Evolutionary conservation across 2,797 vertebrate genomes (phyloP), one percentile per base, ranked within the genome.

Genomic region (Megaceryle alcyon): DNA sequence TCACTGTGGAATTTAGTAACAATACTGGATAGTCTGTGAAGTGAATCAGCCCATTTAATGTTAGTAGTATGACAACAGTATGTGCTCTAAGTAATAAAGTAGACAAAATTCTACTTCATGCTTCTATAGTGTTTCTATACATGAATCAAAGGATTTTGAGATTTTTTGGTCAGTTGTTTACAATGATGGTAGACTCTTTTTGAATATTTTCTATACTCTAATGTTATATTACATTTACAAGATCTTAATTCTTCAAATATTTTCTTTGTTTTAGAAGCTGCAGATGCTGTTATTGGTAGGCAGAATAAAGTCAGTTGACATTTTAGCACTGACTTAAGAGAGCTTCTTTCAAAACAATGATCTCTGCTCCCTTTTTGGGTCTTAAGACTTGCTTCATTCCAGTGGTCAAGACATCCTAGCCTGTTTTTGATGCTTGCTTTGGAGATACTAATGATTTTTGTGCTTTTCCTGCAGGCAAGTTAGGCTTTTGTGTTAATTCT

Each of bases 1-100:
- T 90, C 97, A 91, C 90, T 93, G 91, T 91, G 94, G 97, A 98
- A 97, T 97, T 97, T 95, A 96, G 90, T 86, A 96, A 95, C 94
- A 96, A 91, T 91, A 89, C 54, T 89, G 75, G 88, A 91, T 98
- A 97, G 95, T 93, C 95, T 96, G 75, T 95, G 92, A 96, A 92
- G 66, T 70, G 86, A 94, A 79, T 87, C 46, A 73, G 44, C 26
- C 33, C 28, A 18, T 88, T 70, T 92, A 73, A 88, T 84, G 64
- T 79, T 82, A 33, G 35, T 91, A 94, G 48, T 64, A 86, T 65
- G 96, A 83, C 41, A 76, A 41, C 17, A 71, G 35, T 29, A 16
- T 88, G 53, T 48, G 28, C 29, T 81, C 53, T 37, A 48, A 90
- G 13, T 39, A 59, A 80, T 82, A 86, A 95, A 91, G 73, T 48